phyloP scores from a whole-genome alignment of 2,113 vertebrate species.

The Dasyurus viverrinus region DNA sequence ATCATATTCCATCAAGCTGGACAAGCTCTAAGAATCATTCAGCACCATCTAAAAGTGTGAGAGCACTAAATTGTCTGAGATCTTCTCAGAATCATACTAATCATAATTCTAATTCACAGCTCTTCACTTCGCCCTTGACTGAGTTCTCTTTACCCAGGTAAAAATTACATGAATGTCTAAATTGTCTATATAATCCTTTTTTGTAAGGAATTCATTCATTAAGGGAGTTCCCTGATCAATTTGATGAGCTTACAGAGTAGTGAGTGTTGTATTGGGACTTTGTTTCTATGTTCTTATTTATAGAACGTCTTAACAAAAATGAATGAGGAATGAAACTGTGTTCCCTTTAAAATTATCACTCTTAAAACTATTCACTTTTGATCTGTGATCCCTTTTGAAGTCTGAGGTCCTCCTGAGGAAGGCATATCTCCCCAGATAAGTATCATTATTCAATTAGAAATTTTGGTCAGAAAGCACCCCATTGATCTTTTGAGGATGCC shows the following conservation, averaged over 20 bases:
- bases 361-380: no score
- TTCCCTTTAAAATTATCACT: no score
- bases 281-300: neutral
- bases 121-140: neutral
- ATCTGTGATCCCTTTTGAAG: no score
- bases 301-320: neutral
- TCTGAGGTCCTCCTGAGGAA: no score
- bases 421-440: no score
- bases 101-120: neutral
- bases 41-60: neutral
- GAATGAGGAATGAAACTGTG: no score
- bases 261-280: neutral
- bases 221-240: neutral
- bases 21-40: neutral
- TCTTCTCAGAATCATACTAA: neutral
- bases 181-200: neutral
- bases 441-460: no score
- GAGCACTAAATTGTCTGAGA: neutral
- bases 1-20: neutral
- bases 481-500: no score
- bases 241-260: neutral
- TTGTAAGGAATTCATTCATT: neutral
- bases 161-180: neutral
- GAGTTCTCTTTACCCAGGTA: neutral
- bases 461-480: no score